Conservation (phyloP, 2,888 invertebrate species). For the Pterostichus niger region DNA sequence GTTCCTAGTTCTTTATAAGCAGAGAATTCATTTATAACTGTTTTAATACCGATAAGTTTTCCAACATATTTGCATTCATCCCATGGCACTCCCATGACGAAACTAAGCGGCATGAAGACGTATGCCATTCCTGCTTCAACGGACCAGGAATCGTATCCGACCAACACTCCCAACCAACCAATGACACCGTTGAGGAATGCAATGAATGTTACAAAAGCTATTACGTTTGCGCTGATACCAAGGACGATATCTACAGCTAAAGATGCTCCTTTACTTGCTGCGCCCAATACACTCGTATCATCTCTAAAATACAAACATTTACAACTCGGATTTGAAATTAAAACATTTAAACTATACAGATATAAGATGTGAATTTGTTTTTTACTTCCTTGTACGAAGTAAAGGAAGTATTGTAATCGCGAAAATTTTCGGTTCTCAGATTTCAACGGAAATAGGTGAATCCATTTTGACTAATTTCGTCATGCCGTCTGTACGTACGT, state of each 20-base stretch:
- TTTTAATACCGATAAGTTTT: conserved; percentile 92
- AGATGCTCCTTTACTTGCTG: conserved; percentile 93
- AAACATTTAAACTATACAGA: too few species aligned
- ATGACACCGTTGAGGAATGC: conserved; percentile 91
- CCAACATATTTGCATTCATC: conserved; percentile 88
- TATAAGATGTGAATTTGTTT: too few species aligned
- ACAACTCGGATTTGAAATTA: too few species aligned
- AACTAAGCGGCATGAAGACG: conserved; percentile 93
- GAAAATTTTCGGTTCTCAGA: too few species aligned
- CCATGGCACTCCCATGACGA: conserved; percentile 91
- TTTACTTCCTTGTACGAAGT: too few species aligned
- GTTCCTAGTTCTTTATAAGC: conserved; percentile 89
- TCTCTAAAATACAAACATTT: conserved; percentile 78
- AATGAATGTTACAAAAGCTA: conserved; percentile 94
- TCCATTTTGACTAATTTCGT: too few species aligned
- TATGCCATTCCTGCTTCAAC: conserved; percentile 91
- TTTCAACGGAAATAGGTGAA: too few species aligned
- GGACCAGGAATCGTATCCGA: conserved; percentile 83
- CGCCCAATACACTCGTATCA: conserved; percentile 92
- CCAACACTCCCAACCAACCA: conserved; percentile 88
- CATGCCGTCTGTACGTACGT: too few species aligned
- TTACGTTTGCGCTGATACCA: conserved; percentile 93
- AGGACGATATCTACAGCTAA: conserved; percentile 89
- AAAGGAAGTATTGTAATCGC: too few species aligned
- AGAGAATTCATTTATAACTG: conserved; percentile 94